Evolutionary conservation across 2,888 invertebrate species (phyloP).

Genomic region (Lydus trimaculatus): DNA sequence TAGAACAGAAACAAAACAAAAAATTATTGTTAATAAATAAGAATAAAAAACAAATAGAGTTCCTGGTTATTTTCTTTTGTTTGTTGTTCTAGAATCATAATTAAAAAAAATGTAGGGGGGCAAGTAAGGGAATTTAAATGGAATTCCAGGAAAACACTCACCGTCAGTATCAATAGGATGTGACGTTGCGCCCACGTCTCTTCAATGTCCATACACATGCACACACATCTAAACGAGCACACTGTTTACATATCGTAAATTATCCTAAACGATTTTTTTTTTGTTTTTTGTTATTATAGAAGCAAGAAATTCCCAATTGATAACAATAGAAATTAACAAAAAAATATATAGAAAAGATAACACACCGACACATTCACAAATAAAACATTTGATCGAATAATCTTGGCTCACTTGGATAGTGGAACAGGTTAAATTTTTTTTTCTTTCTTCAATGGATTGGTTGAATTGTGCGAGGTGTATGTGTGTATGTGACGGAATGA

Average conservation of each 20-base stretch:
- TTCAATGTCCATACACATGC: slow-evolving; percentile 4
- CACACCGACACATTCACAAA: not conserved
- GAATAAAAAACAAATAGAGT: too few relatives aligned
- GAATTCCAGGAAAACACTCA: slow-evolving; percentile 33
- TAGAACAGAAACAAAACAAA: not conserved
- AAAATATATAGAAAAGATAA: too few relatives aligned
- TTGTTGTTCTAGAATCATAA: not conserved
- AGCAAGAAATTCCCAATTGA: too few relatives aligned
- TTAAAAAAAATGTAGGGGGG: not conserved
- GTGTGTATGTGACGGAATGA: not conserved
- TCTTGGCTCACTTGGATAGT: not conserved
- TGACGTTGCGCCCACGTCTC: slow-evolving; percentile 42
- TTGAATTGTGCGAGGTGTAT: slow-evolving; percentile 8
- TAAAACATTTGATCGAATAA: not conserved
- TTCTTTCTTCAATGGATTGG: not conserved
- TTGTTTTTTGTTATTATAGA: too few relatives aligned
- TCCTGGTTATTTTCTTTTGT: too few relatives aligned
- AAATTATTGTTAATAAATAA: too few relatives aligned
- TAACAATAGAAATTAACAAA: not conserved
- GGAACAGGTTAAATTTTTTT: not conserved
- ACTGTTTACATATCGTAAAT: not conserved
- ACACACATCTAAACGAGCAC: not conserved
- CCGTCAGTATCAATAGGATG: slow-evolving; percentile 38
- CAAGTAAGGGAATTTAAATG: not conserved
- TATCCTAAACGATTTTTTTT: not conserved